Base-by-base conservation (phyloP, 1,140 invertebrate genomes). In the Ganaspis sp. region DNA sequence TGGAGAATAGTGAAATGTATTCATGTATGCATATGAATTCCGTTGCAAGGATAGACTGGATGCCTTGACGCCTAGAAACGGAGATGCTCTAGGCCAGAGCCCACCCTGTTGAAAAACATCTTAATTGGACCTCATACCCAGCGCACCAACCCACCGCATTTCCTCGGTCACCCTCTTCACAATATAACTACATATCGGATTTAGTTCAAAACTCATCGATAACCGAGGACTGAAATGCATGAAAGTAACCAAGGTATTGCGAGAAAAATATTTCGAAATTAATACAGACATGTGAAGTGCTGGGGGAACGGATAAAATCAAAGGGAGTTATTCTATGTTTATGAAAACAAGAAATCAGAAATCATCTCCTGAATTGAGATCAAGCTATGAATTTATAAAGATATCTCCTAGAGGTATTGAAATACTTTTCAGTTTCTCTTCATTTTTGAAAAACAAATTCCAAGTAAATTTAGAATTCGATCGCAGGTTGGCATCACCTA, bases 1-100 rank as follows among this genome's bases (percentile, higher is more conserved):
- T 85, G 84, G 84, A 84, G 83, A 83, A 85, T 80, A 81, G 76
- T 79, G 79, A 80, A 85, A 85, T 85, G 78, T 85, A 85, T 85
- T 85, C 83, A 85, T 85, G 79, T 84, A 85, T 85, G 84, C 83
- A 85, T 85, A 85, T 85, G 83, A 83, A 85, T 85, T 85, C 84
- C 70, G 73, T 76, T 78, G 78, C 12, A 29, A 34, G 58, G 82
- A 79, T 77, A 83, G 78, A 80, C 79, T 76, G 75, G 72, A 73
- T 79, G 81, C 77, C 77, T 79, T 78, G 74, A 74, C 73, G 78
- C 69, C 58, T 72, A 77, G 74, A 77, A 78, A 84, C 78, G 75
- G 78, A 84, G 82, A 82, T 84, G 79, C 75, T 75, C 73, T 26
- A 21, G 72, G 77, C 78, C 73, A 81, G 81, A 80, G 74, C 81